Evolutionary conservation across 2,797 vertebrate genomes (phyloP).

Genomic region (Argentina silus): DNA sequence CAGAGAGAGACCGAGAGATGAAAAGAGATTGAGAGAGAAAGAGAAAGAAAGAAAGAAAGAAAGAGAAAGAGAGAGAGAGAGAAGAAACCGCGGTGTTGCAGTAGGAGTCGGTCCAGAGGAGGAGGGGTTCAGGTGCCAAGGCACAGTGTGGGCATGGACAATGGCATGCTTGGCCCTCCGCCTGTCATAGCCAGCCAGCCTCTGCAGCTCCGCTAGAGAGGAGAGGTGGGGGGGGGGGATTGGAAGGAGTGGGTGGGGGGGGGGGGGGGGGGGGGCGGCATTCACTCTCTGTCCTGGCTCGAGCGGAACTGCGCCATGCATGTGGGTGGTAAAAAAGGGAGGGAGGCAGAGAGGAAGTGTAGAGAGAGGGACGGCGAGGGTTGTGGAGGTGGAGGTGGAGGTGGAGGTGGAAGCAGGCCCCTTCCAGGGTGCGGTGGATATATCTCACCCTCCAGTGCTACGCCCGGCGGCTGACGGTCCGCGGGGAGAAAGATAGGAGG

Average conservation of each 20-base stretch:
- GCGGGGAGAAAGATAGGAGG: constrained; percentile 76
- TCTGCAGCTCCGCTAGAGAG: not conserved
- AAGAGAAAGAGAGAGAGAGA: constrained; percentile 16
- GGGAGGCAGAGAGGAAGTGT: not conserved
- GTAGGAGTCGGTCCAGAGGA: constrained; percentile 17
- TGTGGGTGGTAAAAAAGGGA: constrained; percentile 41
- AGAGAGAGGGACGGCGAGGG: not conserved
- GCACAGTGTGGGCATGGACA: constrained; percentile 23
- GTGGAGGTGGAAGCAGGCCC: no score
- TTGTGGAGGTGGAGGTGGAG: not conserved
- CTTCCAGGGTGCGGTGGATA: constrained; percentile 24
- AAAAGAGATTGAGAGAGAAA: not conserved
- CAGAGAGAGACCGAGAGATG: not conserved
- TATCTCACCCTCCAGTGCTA: constrained; percentile 84
- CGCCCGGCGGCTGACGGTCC: constrained; percentile 78
- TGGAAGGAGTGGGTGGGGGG: no score
- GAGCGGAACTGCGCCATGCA: constrained; percentile 75
- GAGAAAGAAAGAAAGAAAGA: not conserved
- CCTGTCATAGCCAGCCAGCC: constrained; percentile 56
- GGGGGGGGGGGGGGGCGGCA: constrained; percentile 45
- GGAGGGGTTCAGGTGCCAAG: not conserved
- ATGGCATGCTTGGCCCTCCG: constrained; percentile 71
- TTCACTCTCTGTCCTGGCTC: constrained; percentile 43
- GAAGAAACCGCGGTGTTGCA: constrained; percentile 21
- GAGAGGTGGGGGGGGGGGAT: not conserved